Conservation (phyloP, 2,113 vertebrate species). For the Rhagologus leucostigma region DNA sequence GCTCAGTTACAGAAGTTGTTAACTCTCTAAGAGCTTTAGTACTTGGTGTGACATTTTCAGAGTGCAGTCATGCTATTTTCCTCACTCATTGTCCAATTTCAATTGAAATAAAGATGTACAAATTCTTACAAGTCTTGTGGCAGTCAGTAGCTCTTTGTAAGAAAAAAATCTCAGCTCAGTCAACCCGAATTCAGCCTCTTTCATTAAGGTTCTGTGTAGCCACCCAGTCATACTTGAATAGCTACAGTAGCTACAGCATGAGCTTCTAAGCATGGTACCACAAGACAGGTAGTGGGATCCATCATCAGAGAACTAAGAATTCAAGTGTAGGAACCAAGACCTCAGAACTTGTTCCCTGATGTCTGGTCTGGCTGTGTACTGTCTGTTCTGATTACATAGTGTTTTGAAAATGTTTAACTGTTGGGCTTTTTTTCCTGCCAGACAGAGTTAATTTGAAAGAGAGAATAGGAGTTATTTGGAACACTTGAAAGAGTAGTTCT, state of each 20-base stretch:
- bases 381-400: not conserved
- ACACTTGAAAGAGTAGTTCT: not conserved
- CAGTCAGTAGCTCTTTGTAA: not conserved
- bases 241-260: not conserved
- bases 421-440: not conserved
- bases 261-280: not conserved
- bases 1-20: not conserved
- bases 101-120: not conserved
- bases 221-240: not conserved
- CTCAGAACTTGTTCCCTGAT: not conserved
- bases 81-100: not conserved
- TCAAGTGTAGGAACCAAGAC: not conserved
- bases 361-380: not conserved
- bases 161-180: not conserved
- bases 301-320: not conserved
- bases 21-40: not conserved
- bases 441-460: not conserved
- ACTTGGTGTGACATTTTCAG: not conserved
- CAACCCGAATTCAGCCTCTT: not conserved
- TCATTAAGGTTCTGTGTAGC: not conserved
- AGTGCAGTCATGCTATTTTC: not conserved
- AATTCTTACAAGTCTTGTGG: not conserved
- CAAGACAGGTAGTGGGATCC: not conserved
- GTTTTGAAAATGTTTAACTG: not conserved
- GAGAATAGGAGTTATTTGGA: not conserved